Evolutionary conservation across 2,113 vertebrate species (phyloP).

Genomic region (Campylomormyrus numenius): DNA sequence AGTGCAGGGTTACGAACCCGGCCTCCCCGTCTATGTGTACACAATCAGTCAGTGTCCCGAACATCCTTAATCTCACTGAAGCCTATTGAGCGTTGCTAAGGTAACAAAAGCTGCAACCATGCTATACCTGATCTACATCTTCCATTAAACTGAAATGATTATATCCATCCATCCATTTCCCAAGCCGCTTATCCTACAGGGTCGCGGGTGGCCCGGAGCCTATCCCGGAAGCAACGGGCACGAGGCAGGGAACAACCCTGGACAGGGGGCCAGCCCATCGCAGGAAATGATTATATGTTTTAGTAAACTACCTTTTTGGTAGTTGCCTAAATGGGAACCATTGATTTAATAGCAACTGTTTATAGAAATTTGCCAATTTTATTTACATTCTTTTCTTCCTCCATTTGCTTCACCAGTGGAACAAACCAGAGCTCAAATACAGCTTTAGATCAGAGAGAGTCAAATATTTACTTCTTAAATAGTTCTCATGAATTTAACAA

Average conservation of each 20-base stretch:
- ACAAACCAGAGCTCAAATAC: not conserved
- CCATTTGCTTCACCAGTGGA: not conserved
- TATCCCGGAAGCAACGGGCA: no score
- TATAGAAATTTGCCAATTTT: not conserved
- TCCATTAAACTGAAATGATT: slow-evolving; percentile 24
- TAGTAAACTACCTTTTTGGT: not conserved
- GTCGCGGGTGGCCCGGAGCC: no score
- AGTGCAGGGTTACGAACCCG: not conserved
- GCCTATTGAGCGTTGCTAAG: slow-evolving; percentile 25
- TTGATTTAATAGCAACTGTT: not conserved
- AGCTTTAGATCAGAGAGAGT: no score
- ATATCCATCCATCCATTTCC: no score
- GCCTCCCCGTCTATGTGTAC: not conserved
- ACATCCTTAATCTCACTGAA: not conserved
- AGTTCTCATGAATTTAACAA: not conserved
- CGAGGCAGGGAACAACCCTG: no score
- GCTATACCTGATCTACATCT: slow-evolving; percentile 18
- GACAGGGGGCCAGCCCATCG: no score
- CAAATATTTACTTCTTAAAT: not conserved
- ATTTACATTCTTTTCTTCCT: not conserved
- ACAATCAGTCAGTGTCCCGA: not conserved
- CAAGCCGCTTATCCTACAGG: no score
- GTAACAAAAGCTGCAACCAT: slow-evolving; percentile 26
- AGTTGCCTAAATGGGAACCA: not conserved
- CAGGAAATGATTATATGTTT: not conserved